Conservation (phyloP, 2,113 vertebrate genomes). For the Peromyscus polionotus region DNA sequence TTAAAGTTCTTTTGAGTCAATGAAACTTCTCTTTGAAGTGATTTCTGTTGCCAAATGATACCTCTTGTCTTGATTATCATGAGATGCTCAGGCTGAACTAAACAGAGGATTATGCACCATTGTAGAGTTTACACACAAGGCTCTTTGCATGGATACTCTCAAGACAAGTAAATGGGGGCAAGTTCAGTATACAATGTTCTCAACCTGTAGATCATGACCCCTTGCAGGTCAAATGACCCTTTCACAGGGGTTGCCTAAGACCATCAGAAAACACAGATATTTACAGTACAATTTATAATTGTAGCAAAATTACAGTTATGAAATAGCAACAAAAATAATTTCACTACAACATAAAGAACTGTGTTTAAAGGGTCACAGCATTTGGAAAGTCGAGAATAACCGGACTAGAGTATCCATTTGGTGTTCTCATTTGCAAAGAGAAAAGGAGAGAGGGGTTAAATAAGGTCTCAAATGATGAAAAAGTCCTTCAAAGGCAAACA, state of each 20-base stretch:
- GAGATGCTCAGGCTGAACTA: not conserved
- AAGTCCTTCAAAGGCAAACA: not conserved
- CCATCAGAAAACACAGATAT: not conserved
- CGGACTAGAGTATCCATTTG: no score
- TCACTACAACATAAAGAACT: not conserved
- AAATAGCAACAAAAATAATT: not conserved
- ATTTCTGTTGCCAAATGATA: not conserved
- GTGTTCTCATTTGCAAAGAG: not conserved
- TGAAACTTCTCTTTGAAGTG: not conserved
- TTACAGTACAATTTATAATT: not conserved
- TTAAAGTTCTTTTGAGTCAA: not conserved
- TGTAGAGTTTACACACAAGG: not conserved
- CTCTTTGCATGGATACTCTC: not conserved
- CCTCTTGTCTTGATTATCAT: not conserved
- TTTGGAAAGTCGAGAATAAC: not conserved
- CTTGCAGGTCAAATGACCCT: not conserved
- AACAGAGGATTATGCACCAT: not conserved
- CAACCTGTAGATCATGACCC: no score
- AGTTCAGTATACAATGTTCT: not conserved
- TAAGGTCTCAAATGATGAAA: not conserved
- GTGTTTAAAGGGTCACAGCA: not conserved
- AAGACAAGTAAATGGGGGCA: rapidly evolving
- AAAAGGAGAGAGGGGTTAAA: not conserved
- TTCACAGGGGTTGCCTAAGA: not conserved
- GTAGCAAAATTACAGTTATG: not conserved